Conservation (phyloP, 2,888 invertebrate genomes). For the Drosophila subsilvestris region DNA sequence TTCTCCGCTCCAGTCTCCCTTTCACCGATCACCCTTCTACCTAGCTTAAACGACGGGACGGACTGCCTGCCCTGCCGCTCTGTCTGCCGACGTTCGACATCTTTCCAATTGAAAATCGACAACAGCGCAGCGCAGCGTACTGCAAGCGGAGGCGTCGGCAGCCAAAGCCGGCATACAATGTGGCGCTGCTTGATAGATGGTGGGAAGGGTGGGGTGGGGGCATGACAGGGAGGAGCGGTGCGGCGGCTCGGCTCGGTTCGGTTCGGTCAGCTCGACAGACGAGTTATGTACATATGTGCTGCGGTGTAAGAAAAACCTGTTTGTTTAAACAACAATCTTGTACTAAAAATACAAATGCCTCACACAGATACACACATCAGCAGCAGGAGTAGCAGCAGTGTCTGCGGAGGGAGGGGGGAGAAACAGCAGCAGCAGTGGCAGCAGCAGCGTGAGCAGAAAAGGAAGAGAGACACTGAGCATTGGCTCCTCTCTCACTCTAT, state of each 20-base stretch:
- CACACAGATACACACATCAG: constrained; percentile 39
- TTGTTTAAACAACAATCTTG: constrained; percentile 80
- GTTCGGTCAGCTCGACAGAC: constrained; percentile 57
- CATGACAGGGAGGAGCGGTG: constrained; percentile 28
- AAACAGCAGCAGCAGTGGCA: constrained; percentile 21
- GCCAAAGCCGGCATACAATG: constrained; percentile 43
- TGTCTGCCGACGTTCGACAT: constrained; percentile 54
- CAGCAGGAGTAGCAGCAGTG: constrained; percentile 29
- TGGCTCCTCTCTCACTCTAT: constrained; percentile 1
- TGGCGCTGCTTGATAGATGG: constrained; percentile 58
- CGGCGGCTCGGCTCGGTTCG: constrained; percentile 27
- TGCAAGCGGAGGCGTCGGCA: constrained; percentile 62
- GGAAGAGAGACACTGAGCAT: constrained; percentile 28
- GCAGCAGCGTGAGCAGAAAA: constrained; percentile 29
- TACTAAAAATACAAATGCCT: constrained; percentile 77
- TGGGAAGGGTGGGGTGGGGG: neutral
- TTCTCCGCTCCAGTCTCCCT: neutral
- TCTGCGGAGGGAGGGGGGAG: constrained; percentile 9
- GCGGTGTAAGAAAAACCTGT: constrained; percentile 76
- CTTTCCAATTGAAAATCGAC: constrained; percentile 74
- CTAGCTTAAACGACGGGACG: constrained; percentile 1
- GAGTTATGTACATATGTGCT: constrained; percentile 79
- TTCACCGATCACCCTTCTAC: neutral
- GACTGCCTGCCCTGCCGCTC: constrained; percentile 65
- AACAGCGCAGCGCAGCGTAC: constrained; percentile 65